A percentile compares a stretch with the other conserved stretches of the same genome.
Evolutionary conservation across 2,113 vertebrate species (phyloP).

Genomic region (Zingel zingel): DNA sequence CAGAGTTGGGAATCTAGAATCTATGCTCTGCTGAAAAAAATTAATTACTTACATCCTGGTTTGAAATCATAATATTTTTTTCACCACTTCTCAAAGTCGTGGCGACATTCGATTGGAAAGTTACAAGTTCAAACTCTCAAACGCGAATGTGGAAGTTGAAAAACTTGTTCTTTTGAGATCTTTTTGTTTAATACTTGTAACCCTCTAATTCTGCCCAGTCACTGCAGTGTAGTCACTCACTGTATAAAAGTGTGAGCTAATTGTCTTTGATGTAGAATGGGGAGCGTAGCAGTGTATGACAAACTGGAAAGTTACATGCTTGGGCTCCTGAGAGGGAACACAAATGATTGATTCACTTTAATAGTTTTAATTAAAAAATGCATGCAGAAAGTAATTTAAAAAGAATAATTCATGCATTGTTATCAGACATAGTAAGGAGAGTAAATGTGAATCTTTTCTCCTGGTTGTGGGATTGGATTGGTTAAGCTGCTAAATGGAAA

Average conservation of each 20-base stretch:
- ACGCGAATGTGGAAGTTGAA: neutral
- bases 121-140: neutral
- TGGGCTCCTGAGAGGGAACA: slow-evolving; percentile 37
- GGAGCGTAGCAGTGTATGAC: slow-evolving; percentile 41
- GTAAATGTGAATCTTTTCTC: slow-evolving; percentile 54
- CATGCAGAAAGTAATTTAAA: slow-evolving; percentile 70
- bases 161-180: neutral
- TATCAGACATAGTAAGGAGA: slow-evolving; percentile 60
- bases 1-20: neutral
- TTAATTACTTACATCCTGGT: neutral
- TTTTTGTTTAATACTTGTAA: neutral
- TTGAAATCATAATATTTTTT: neutral
- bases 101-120: neutral
- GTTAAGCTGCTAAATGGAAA: slow-evolving; percentile 76
- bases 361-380: slow-evolving; percentile 72
- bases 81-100: neutral
- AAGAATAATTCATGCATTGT: slow-evolving; percentile 71
- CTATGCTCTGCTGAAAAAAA: neutral
- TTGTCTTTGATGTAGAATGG: slow-evolving; percentile 26
- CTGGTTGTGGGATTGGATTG: slow-evolving; percentile 71
- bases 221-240: slow-evolving; percentile 8
- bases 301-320: slow-evolving; percentile 54
- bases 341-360: slow-evolving; percentile 67
- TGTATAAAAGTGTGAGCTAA: slow-evolving; percentile 34
- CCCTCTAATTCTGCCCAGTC: slow-evolving; percentile 13